Base-by-base conservation (phyloP, 2,888 invertebrate genomes). In the Sycophila texana region DNA sequence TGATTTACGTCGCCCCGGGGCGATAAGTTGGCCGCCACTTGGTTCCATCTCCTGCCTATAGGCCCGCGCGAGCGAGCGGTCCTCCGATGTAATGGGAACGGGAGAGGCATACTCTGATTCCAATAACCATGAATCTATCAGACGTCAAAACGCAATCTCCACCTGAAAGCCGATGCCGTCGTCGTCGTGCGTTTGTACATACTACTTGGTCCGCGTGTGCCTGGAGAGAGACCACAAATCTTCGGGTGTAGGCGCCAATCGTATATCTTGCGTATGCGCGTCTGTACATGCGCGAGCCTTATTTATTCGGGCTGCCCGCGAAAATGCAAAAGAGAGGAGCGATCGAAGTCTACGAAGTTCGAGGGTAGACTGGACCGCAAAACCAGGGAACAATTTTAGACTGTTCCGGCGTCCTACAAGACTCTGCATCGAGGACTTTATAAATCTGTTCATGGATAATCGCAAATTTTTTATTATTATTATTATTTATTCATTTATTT, bases 101-200 rank as follows among this genome's bases (percentile, higher is more conserved):
- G 85, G 39, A 39, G 39, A 39, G 39, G 39, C 39, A 39, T 10
- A 39, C 87, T 89, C 92, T 92, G 92, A 93, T 93, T 93, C 94
- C 94, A 94, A 94, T 94, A 94, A 94, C 94, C 94, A 94, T 94
- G 94, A 94, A 94, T 94, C 94, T 94, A 94, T 94, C 94, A 94
- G 92, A 92, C 92, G 94, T 94, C 94, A 93, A 93, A 93, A 93
- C 92, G 92, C 93, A 93, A 93, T 93, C 93, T 93, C 90, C 91
- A 91, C 91, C 91, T 91, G 91, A 91, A 87, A 90, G 91, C 91
- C 87, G 87, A 89, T 90, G 90, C 88, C 84, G 80, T 80, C 76
- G 83, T 88, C 74, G 51, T 66, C 55, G 76, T 68, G 10, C n/a
- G 18, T 39, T 14, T 66, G 53, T 47, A 74, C 68, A 61, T 26